These are phyloP conservation scores for Hymenopus coronatus DNA, from an alignment of 2,888 invertebrate species.

Conservation along the genomic window DNA sequence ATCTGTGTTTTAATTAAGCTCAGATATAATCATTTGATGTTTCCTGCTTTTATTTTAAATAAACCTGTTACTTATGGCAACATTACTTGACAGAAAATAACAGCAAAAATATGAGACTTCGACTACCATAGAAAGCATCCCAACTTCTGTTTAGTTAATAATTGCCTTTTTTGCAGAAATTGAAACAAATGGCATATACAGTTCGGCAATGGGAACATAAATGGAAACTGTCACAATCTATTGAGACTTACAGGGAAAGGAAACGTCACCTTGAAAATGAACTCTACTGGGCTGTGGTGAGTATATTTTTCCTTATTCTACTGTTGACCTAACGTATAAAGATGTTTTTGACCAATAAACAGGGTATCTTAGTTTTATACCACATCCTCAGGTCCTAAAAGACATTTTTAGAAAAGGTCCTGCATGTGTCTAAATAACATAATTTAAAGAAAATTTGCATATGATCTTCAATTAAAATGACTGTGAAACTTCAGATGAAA, in stretches of 20 bases:
- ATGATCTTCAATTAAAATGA: too few relatives aligned
- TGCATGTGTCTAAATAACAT: too few relatives aligned
- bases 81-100: too few relatives aligned
- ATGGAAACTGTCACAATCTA: constrained; percentile 55
- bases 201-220: constrained; percentile 55
- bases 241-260: constrained; percentile 53
- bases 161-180: background rate
- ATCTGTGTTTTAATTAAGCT: too few relatives aligned
- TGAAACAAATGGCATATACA: constrained; percentile 40
- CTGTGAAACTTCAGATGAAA: too few relatives aligned
- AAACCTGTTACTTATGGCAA: too few relatives aligned
- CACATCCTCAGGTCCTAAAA: background rate
- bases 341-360: background rate
- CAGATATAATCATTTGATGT: too few relatives aligned
- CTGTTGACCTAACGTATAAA: background rate
- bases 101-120: too few relatives aligned
- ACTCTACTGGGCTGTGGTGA: constrained; percentile 55
- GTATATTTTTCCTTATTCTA: background rate
- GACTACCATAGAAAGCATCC: too few relatives aligned
- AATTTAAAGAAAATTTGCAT: too few relatives aligned
- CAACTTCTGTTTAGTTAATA: background rate
- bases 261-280: constrained; percentile 55
- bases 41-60: too few relatives aligned
- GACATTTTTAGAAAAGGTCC: too few relatives aligned
- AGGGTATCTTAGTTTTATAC: background rate